Evolutionary conservation across 2,888 invertebrate genomes (phyloP), one percentile per base, ranked within the genome.

Genomic region (Spodoptera exigua): DNA sequence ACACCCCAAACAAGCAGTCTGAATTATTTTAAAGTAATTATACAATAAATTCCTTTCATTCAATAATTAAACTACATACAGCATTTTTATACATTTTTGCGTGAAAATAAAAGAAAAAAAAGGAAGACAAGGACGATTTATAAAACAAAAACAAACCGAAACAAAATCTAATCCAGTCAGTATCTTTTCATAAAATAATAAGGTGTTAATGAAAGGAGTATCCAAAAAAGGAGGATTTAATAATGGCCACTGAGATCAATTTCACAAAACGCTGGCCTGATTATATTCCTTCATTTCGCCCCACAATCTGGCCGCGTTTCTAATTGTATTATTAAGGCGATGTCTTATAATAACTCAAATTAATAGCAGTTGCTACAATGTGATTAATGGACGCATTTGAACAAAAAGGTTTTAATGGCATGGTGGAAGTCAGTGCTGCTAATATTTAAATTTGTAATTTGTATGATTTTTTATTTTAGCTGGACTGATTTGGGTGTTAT

Each of bases 241-340:
- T 60, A 68, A 60, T 40, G 12, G 37, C 12, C 13, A 27, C 10
- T 14, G 17, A 14, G 13, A 69, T 62, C 49, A 61, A 69, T 69
- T 49, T 62, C 16, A 9, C 39, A 45, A 61, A 61, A 61, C 21
- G 52, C n/a, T 16, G 32, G 39, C 39, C 51, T 37, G 45, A 41
- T 36, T 61, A 36, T 10, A 2, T 32, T 51, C 45, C 27, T 21
- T 61, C 44, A 62, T 48, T 48, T 43, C 7, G 37, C n/a, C 9
- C 62, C 44, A 36, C 43, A 49, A 45, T 63, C 44, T 44, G 39
- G 35, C 27, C 35, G 34, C 61, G 39, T 44, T 62, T 61, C 62
- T 63, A 69, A 63, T 63, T 63, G 44, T 49, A 40, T 62, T 45
- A 63, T 63, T 69, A 61, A 61, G 44, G 11, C 62, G 35, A 63